A percentile compares a stretch with the other conserved stretches of the same genome.
Conservation (phyloP, 2,888 invertebrate species). For the Heliconius aoede region DNA sequence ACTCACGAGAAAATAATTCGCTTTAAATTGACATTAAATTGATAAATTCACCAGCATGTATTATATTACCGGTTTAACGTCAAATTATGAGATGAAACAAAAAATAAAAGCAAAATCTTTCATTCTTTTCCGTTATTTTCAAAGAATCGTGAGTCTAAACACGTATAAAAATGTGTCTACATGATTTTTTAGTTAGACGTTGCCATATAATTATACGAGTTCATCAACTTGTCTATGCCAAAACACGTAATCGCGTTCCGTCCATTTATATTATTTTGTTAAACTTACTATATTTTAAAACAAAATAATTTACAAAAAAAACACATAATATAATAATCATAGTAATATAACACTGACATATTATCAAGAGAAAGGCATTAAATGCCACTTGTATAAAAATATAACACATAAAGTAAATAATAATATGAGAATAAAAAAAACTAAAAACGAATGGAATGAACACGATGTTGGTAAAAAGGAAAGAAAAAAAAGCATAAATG, state of each 20-base stretch:
- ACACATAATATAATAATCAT: not conserved
- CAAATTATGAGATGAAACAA: not conserved
- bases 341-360: not conserved
- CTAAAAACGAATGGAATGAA: slow-evolving; percentile 48
- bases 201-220: slow-evolving; percentile 24
- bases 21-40: not conserved
- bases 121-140: not conserved
- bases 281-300: not conserved
- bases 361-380: slow-evolving; percentile 3
- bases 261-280: slow-evolving; percentile 33
- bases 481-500: slow-evolving; percentile 49
- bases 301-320: not conserved
- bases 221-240: slow-evolving; percentile 34
- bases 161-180: not conserved
- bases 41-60: not conserved
- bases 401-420: slow-evolving; percentile 21
- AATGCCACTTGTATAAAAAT: not conserved
- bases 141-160: slow-evolving; percentile 6
- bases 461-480: slow-evolving; percentile 46
- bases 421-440: slow-evolving; percentile 31
- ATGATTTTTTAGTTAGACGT: not conserved
- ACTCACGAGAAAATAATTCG: not conserved
- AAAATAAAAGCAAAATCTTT: not conserved
- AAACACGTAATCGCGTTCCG: slow-evolving; percentile 30
- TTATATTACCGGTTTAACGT: not conserved